phyloP scores from a whole-genome alignment of 1,140 invertebrate genomes.

The Polypedilum vanderplanki region DNA sequence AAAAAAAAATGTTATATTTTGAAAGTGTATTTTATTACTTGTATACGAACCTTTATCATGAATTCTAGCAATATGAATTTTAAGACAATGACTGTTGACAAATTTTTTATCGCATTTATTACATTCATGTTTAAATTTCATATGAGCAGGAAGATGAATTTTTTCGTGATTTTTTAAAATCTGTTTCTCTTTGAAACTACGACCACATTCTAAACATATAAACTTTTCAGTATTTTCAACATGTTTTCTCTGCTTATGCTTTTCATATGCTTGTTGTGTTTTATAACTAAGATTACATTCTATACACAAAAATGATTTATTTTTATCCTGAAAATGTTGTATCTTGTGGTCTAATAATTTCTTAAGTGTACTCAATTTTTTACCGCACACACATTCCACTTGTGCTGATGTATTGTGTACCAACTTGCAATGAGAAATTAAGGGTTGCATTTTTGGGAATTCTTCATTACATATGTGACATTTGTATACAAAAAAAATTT shows the following conservation, averaged over 20 bases:
- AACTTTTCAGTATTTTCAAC: neutral
- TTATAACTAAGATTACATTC: neutral
- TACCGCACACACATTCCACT: neutral
- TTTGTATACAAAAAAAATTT: neutral
- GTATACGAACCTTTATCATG: neutral
- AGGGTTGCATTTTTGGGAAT: neutral
- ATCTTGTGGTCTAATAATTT: neutral
- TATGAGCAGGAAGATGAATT: conserved; percentile 42
- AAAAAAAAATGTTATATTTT: neutral
- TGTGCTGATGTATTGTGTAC: neutral
- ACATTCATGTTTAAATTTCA: conserved; percentile 42
- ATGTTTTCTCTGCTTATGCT: neutral
- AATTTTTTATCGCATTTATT: conserved; percentile 34
- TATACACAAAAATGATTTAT: neutral
- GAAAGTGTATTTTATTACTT: no score
- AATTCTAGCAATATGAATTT: neutral
- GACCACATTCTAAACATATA: neutral
- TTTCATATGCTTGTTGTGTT: neutral
- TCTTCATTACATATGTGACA: neutral
- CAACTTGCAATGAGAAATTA: neutral
- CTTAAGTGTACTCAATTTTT: neutral
- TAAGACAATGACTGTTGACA: conserved; percentile 16
- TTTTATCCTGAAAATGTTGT: neutral
- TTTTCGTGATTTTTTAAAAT: conserved; percentile 39
- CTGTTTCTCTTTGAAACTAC: neutral